phyloP scores from a whole-genome alignment of 2,888 invertebrate genomes.

The Pandemis cinnamomeana region DNA sequence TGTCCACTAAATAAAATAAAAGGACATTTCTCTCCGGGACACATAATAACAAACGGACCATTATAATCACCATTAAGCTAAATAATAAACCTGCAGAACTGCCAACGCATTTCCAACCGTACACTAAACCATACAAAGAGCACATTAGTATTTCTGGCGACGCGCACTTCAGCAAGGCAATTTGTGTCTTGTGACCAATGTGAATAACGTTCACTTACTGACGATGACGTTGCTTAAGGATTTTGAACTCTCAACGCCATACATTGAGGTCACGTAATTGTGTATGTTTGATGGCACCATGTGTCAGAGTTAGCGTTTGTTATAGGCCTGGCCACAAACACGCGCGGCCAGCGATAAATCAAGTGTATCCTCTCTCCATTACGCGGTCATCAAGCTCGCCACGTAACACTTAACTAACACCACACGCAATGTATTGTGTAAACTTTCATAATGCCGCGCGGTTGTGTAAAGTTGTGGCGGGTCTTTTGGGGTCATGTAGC shows the following conservation, averaged over 20 bases:
- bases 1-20: constrained; percentile 14
- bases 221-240: not conserved
- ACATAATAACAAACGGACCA: constrained; percentile 9
- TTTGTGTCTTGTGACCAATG: not conserved
- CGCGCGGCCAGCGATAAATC: not conserved
- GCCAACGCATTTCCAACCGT: not conserved
- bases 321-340: too few species aligned
- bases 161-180: not conserved
- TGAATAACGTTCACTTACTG: not conserved
- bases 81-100: not conserved
- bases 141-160: not conserved
- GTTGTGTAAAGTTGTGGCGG: not conserved
- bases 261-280: constrained; percentile 1
- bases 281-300: constrained; percentile 4
- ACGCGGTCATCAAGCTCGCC: not conserved
- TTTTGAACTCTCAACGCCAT: not conserved
- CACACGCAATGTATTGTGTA: not conserved
- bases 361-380: not conserved
- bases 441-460: not conserved
- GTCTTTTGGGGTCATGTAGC: not conserved
- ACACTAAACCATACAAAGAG: not conserved
- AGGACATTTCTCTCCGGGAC: not conserved
- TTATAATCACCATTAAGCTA: constrained; percentile 22
- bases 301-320: constrained; percentile 19
- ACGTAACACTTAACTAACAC: not conserved